phyloP scores from a whole-genome alignment of 2,888 invertebrate genomes.

The Gerris lacustris region DNA sequence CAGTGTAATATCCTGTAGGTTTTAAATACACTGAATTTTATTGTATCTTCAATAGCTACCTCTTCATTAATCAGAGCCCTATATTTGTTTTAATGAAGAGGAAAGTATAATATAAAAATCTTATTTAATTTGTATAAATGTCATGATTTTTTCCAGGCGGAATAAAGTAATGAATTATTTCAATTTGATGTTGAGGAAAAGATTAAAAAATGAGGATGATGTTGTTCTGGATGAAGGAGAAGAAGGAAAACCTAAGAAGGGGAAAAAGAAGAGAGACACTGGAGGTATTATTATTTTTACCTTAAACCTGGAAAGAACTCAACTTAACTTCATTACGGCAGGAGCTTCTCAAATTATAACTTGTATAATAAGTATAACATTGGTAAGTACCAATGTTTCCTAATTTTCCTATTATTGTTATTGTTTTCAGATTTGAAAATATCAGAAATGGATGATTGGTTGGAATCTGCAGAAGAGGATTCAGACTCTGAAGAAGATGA shows the following conservation, averaged over 20 bases:
- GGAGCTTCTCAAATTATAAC: too few relatives aligned
- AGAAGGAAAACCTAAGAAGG: constrained; percentile 33
- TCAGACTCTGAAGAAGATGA: constrained; percentile 55
- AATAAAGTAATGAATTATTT: constrained; percentile 95
- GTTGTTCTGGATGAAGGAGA: constrained; percentile 50
- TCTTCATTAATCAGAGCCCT: too few relatives aligned
- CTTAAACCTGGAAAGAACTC: too few relatives aligned
- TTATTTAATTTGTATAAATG: too few relatives aligned
- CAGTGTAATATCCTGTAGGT: neutral
- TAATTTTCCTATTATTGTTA: neutral
- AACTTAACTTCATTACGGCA: too few relatives aligned
- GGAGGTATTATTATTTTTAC: constrained; percentile 33
- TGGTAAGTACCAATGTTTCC: too few relatives aligned
- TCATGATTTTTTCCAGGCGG: constrained; percentile 45
- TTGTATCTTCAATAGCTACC: neutral
- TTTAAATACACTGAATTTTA: neutral
- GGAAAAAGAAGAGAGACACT: constrained; percentile 34
- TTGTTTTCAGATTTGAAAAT: constrained; percentile 59
- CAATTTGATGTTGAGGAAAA: constrained; percentile 82
- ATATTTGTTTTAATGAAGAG: too few relatives aligned
- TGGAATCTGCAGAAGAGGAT: constrained; percentile 63
- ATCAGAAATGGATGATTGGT: constrained; percentile 91
- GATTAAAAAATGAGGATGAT: constrained; percentile 60
- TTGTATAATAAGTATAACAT: too few relatives aligned
- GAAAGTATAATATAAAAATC: too few relatives aligned